Conservation (phyloP, 1,140 invertebrate species). For the Pseudoatta argentina region DNA sequence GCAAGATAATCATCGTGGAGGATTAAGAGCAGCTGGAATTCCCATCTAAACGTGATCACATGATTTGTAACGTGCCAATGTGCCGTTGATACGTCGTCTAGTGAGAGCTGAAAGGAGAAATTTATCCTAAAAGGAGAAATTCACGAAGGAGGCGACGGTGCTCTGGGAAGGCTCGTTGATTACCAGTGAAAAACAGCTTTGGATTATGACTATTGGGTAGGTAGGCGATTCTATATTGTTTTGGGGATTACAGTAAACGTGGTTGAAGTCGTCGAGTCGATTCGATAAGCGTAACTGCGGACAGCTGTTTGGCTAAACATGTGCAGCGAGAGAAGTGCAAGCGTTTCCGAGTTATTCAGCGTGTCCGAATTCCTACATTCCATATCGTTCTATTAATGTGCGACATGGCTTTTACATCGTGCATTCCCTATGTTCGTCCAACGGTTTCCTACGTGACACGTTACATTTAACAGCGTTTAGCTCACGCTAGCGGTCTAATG, state of each 20-base stretch:
- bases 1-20: conserved; percentile 47
- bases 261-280: conserved; percentile 59
- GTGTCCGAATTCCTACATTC: conserved; percentile 17
- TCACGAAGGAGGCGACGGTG: conserved; percentile 5
- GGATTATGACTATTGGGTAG: conserved; percentile 76
- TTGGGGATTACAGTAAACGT: not conserved
- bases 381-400: conserved; percentile 37
- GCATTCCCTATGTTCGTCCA: conserved; percentile 43
- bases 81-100: conserved; percentile 25
- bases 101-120: not conserved
- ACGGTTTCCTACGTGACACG: conserved; percentile 24
- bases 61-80: conserved; percentile 43
- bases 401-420: conserved; percentile 43
- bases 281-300: conserved; percentile 16
- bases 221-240: conserved; percentile 49
- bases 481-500: conserved; percentile 10
- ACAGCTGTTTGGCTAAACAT: conserved; percentile 46
- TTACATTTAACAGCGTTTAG: conserved; percentile 58
- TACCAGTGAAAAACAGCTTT: conserved; percentile 63
- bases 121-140: not conserved
- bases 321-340: not conserved
- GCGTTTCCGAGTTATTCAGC: conserved; percentile 44
- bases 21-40: conserved; percentile 48
- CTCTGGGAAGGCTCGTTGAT: conserved; percentile 47
- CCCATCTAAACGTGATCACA: conserved; percentile 40